phyloP scores from a whole-genome alignment of 2,113 vertebrate genomes.

The Datnioides undecimradiatus region DNA sequence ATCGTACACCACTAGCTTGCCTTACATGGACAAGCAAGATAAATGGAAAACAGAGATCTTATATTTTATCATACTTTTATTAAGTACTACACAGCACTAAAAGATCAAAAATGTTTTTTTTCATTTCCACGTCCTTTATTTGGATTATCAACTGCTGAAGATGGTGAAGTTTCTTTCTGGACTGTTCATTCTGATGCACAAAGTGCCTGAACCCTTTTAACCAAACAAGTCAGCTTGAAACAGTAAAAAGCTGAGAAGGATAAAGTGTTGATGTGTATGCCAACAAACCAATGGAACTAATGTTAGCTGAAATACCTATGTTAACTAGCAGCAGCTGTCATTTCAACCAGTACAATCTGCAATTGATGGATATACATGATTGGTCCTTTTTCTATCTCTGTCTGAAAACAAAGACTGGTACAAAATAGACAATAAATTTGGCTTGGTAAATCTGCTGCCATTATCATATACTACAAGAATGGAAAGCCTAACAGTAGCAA shows the following conservation, averaged over 20 bases:
- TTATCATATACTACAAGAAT: neutral
- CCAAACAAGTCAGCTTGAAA: neutral
- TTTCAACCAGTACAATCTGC: neutral
- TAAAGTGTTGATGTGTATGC: neutral
- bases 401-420: neutral
- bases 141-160: neutral
- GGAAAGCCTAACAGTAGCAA: neutral
- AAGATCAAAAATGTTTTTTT: neutral
- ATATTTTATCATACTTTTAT: neutral
- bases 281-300: too few species aligned
- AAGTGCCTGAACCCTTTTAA: too few species aligned
- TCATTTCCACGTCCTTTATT: neutral
- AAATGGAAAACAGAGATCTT: too few species aligned
- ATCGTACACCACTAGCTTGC: too few species aligned
- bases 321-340: neutral
- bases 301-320: neutral
- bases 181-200: neutral
- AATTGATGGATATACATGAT: neutral
- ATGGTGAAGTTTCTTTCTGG: neutral
- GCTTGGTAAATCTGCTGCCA: neutral
- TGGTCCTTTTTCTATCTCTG: neutral
- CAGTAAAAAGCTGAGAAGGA: too few species aligned
- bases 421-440: neutral
- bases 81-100: too few species aligned
- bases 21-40: too few species aligned